Evolutionary conservation across 2,888 invertebrate genomes (phyloP), one percentile per base, ranked within the genome.

Genomic region (Phaonia tiefii): DNA sequence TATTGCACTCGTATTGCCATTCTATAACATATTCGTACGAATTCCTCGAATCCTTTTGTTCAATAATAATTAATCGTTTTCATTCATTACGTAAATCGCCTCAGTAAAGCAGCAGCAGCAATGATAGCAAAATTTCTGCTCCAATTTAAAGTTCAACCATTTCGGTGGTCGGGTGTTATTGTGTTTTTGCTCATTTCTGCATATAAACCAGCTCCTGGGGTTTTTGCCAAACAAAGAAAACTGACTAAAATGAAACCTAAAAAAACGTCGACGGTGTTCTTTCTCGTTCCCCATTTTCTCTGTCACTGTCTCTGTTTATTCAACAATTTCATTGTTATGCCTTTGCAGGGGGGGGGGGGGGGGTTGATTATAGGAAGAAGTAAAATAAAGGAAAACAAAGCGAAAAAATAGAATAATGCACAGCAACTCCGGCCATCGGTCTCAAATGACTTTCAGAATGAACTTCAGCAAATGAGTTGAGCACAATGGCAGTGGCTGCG

Each of bases 61-160:
- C 84, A 79, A 83, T 84, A 80, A 81, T 83, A 85, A 84, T 84
- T 84, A 85, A 84, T 85, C 83, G 84, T 79, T 79, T 58, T 82
- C 82, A 81, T 83, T 83, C 84, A 84, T 83, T 85, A 83, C 80
- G 74, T 72, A 83, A 83, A 83, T 81, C 79, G 78, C 80, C 82
- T 77, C 69, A 46, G 22, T 54, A 54, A 25, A 54, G 25, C 54
- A 4, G 1, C 11, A 25, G 54, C 2, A 54, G 20, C 26, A 54
- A 54, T n/a, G n/a, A n/a, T 25, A 25, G 54, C 13, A 49, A 51
- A 11, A 31, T 20, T 26, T 39, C 46, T 31, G 17, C 1, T 20
- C 17, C 15, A 20, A 7, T 25, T 31, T 60, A n/a, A 31, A 31
- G 31, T 31, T 3, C 31, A 31, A 31, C 31, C 31, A 31, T 8